Percentiles rank a stretch among this genome's conserved stretches.
These are phyloP conservation scores for Drosophila siamana DNA, from an alignment of 2,888 invertebrate genomes.

Conservation along the genomic window DNA sequence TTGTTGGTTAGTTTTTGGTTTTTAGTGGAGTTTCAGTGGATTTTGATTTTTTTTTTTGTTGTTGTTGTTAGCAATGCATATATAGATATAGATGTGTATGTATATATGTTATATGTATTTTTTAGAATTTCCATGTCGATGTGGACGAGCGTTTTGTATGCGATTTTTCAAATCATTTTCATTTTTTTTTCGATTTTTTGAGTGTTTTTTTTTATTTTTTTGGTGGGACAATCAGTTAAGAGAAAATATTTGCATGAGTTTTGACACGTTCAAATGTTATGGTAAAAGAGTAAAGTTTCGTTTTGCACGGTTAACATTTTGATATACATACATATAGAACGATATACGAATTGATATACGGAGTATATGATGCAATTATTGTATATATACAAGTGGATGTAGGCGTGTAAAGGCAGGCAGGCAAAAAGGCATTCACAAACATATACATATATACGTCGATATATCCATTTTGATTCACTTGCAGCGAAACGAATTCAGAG, in stretches of 20 bases:
- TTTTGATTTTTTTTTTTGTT: slow-evolving; percentile 45
- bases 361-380: slow-evolving; percentile 16
- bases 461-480: slow-evolving; percentile 24
- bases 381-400: slow-evolving; percentile 33
- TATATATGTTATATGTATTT: slow-evolving; percentile 51
- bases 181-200: slow-evolving; percentile 39
- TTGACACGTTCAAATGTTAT: slow-evolving; percentile 74
- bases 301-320: slow-evolving; percentile 56
- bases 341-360: slow-evolving; percentile 23
- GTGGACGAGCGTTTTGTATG: slow-evolving; percentile 80
- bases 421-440: slow-evolving; percentile 41
- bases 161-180: slow-evolving; percentile 52
- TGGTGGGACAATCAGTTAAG: slow-evolving; percentile 77
- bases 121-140: slow-evolving; percentile 78
- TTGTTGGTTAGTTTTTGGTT: slow-evolving; percentile 32
- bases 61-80: slow-evolving; percentile 55
- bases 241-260: slow-evolving; percentile 81
- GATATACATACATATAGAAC: slow-evolving; percentile 32
- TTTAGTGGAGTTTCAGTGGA: slow-evolving; percentile 45
- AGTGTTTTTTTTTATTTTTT: slow-evolving; percentile 44
- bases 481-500: slow-evolving; percentile 38
- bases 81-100: slow-evolving; percentile 48
- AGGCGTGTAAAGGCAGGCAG: slow-evolving; percentile 53
- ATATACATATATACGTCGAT: slow-evolving; percentile 23
- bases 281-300: slow-evolving; percentile 54